phyloP scores from a whole-genome alignment of 2,888 invertebrate species.

The Polietes domitor region DNA sequence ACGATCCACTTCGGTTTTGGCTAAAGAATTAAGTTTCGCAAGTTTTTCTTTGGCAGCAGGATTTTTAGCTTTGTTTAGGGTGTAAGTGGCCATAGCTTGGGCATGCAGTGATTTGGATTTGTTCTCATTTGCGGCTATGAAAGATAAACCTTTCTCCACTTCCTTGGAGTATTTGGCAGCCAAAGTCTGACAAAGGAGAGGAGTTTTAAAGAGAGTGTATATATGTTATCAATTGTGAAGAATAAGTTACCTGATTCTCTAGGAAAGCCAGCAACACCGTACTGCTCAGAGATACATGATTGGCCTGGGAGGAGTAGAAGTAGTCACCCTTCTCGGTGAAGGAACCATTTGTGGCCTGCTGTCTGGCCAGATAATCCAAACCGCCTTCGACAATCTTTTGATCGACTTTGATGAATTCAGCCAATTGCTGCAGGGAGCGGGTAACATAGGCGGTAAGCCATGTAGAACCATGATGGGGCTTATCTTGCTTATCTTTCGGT shows the following conservation, averaged over 20 bases:
- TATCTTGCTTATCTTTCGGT: slow-evolving; percentile 75
- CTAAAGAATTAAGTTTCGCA: slow-evolving; percentile 82
- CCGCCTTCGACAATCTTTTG: slow-evolving; percentile 84
- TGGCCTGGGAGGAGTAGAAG: slow-evolving; percentile 85
- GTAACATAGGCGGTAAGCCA: slow-evolving; percentile 93
- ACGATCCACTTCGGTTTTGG: slow-evolving; percentile 83
- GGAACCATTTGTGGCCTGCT: slow-evolving; percentile 88
- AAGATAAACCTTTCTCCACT: slow-evolving; percentile 89
- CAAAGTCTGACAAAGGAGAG: slow-evolving; percentile 71
- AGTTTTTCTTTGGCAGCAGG: slow-evolving; percentile 83
- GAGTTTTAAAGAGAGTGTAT: too few species aligned
- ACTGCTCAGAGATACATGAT: slow-evolving; percentile 88
- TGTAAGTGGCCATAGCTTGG: slow-evolving; percentile 89
- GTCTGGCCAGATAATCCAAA: slow-evolving; percentile 86
- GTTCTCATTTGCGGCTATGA: slow-evolving; percentile 85
- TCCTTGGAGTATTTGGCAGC: slow-evolving; percentile 82
- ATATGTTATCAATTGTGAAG: too few species aligned
- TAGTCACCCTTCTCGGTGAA: slow-evolving; percentile 90
- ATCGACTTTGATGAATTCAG: slow-evolving; percentile 86
- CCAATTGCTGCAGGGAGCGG: slow-evolving; percentile 87
- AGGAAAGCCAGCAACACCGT: slow-evolving; percentile 88
- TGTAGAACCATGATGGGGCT: slow-evolving; percentile 83
- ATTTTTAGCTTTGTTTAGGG: slow-evolving; percentile 88
- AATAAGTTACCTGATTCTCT: slow-evolving; percentile 84
- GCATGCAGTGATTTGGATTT: slow-evolving; percentile 87